These are phyloP conservation scores for Habropoda laboriosa DNA, from an alignment of 1,140 invertebrate genomes.

Conservation along the genomic window DNA sequence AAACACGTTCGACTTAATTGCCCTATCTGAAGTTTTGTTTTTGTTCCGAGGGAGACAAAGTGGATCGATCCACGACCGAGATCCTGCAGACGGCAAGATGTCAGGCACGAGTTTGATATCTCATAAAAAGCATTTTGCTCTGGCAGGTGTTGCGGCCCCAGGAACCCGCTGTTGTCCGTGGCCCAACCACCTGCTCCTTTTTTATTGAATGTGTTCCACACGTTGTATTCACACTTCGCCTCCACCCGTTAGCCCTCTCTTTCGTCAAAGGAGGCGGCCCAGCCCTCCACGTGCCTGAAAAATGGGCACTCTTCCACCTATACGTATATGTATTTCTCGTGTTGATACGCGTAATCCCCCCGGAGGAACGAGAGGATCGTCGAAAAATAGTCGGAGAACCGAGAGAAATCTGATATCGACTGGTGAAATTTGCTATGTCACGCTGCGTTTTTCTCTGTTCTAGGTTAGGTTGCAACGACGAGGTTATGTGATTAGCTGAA, in stretches of 20 bases:
- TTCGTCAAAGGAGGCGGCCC: conserved; percentile 16
- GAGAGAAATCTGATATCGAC: background rate
- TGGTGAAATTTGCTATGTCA: background rate
- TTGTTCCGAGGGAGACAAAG: background rate
- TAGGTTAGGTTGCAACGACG: no score
- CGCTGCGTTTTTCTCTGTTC: background rate
- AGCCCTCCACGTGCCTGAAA: conserved; percentile 39
- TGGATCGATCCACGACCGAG: conserved; percentile 24
- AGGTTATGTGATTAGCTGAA: no score
- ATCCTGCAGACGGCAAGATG: conserved; percentile 26
- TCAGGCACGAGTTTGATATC: conserved; percentile 55
- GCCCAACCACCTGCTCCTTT: conserved; percentile 69
- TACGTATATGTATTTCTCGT: no score
- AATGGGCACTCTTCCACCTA: conserved; percentile 18
- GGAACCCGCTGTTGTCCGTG: conserved; percentile 62
- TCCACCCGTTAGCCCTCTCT: background rate
- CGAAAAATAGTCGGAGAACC: background rate
- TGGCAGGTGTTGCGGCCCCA: conserved; percentile 67
- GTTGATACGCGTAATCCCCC: background rate
- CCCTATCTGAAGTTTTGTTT: background rate
- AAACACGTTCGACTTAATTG: conserved; percentile 11
- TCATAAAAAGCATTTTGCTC: conserved; percentile 54
- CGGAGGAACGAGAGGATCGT: background rate
- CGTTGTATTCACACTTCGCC: conserved; percentile 65
- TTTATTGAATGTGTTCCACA: conserved; percentile 60